Conservation (phyloP, 2,113 vertebrate genomes). For the Dermatemys mawii region DNA sequence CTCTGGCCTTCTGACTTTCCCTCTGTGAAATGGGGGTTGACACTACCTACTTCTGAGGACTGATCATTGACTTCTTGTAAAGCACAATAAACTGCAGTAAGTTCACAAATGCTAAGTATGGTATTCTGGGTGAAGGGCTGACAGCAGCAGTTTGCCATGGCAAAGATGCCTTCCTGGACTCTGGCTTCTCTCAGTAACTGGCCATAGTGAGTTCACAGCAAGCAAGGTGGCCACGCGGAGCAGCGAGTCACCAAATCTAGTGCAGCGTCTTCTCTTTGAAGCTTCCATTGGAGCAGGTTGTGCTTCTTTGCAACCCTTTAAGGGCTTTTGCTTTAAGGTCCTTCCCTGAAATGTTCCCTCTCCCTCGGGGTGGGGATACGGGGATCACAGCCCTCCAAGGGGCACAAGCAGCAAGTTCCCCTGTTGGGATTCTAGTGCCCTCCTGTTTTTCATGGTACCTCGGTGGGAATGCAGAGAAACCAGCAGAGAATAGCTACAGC, state of each 20-base stretch:
- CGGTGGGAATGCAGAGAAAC: neutral
- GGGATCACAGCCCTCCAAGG: neutral
- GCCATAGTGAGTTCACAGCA: neutral
- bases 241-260: neutral
- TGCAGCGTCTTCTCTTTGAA: neutral
- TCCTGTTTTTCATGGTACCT: fast-evolving
- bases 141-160: neutral
- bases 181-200: neutral
- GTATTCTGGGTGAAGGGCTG: neutral
- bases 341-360: neutral
- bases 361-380: neutral
- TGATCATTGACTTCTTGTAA: neutral
- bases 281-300: neutral
- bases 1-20: neutral
- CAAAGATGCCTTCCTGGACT: neutral
- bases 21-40: neutral
- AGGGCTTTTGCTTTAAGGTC: neutral
- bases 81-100: neutral
- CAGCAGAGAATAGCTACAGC: fast-evolving
- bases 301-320: neutral
- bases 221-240: neutral
- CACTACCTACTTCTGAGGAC: neutral
- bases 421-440: neutral
- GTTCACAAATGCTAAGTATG: no score
- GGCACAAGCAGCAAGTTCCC: fast-evolving